Evolutionary conservation across 2,797 vertebrate genomes (phyloP), one percentile per base, ranked within the genome.

Genomic region (Parauchenoglanis punctatus): DNA sequence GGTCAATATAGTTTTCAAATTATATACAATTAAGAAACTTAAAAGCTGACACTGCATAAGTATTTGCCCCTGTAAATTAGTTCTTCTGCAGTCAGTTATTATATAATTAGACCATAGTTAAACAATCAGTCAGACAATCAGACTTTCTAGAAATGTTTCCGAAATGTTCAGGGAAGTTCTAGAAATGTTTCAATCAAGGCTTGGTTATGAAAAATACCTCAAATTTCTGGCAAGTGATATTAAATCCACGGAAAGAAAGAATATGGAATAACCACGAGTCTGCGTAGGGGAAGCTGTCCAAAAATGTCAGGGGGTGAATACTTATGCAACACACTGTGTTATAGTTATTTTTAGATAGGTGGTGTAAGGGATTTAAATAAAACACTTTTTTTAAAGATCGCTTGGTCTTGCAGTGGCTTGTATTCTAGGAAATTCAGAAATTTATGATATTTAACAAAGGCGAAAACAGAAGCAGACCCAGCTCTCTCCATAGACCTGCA

Each of bases 291-390:
- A 58, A 78, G 15, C 52, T 13, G 11, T 59, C 11, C 77, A 59
- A 44, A 40, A 58, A 81, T 67, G 59, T 82, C 61, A 82, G 44
- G 15, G 61, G 44, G 61, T 67, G 61, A 67, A 67, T 49, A 65
- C 61, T 82, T 82, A 82, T 67, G 61, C 61, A 82, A 82, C 81
- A 52, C 25, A n/a, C 23, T 44, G 59, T 7, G 18, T 46, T 81
- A 7, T 81, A n/a, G 40, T 46, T 81, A 82, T 82, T 82, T 82
- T 82, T 67, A 67, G 40, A 49, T 25, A 28, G 31, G 61, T 11
- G 3, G 44, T 31, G 44, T 11, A 67, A 82, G 18, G 25, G 61
- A 65, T 28, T 82, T 65, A 65, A 82, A 82, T 67, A 82, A 18
- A 81, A 28, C 7, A 11, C 54, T 59, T 17, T 59, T 28, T 59